phyloP scores from a whole-genome alignment of 2,797 vertebrate species.

The Hephaestus fuliginosus region DNA sequence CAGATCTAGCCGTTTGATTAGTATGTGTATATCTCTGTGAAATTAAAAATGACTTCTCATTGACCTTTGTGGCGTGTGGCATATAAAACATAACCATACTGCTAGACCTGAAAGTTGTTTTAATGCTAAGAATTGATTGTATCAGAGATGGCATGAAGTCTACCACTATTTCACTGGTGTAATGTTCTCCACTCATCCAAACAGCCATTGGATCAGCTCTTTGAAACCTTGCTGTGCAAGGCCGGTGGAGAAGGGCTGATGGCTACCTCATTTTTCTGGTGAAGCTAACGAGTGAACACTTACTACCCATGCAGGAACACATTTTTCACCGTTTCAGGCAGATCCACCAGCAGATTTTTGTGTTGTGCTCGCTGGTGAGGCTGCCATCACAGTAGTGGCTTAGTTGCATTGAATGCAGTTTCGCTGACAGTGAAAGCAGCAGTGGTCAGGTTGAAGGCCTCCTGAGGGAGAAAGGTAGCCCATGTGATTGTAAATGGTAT shows the following conservation, averaged over 20 bases:
- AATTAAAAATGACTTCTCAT: neutral
- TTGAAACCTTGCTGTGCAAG: neutral
- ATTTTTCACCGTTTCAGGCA: neutral
- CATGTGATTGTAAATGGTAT: constrained; percentile 12
- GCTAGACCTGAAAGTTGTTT: neutral
- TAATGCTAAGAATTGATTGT: neutral
- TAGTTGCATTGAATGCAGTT: neutral
- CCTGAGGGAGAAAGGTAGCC: neutral
- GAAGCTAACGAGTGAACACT: neutral
- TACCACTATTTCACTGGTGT: neutral
- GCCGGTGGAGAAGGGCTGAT: neutral
- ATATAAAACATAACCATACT: constrained; percentile 7
- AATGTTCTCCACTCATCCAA: neutral
- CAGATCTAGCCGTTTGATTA: constrained; percentile 7
- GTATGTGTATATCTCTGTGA: neutral
- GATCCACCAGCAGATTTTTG: neutral
- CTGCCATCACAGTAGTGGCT: neutral
- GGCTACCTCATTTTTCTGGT: neutral
- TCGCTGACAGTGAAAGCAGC: neutral
- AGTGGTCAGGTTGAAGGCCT: constrained; percentile 2
- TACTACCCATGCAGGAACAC: neutral
- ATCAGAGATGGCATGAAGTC: constrained; percentile 4
- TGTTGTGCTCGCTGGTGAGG: neutral
- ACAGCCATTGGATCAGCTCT: neutral
- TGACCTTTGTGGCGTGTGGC: neutral